Conservation (phyloP, 2,797 vertebrate species). For the Sebastes cheni region DNA sequence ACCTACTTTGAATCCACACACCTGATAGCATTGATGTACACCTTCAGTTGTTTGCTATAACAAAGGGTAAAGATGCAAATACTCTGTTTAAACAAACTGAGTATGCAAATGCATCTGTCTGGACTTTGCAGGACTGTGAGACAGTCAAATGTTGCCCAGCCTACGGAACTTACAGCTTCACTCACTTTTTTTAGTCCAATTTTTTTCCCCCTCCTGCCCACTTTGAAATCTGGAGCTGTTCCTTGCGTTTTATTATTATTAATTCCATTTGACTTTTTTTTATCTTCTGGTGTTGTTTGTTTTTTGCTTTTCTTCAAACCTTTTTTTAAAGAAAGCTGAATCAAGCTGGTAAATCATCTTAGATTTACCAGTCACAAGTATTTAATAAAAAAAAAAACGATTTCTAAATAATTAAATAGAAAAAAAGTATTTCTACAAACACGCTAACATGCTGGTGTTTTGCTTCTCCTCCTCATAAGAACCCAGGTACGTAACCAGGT, state of each 20-base stretch:
- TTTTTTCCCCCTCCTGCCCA: not conserved
- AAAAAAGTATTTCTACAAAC: not conserved
- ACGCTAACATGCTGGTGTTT: not conserved
- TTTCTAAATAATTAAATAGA: too few relatives aligned
- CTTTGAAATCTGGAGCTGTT: not conserved
- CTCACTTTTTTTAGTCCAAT: not conserved
- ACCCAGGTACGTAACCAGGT: not conserved
- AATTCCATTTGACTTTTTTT: not conserved
- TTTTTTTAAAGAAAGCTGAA: not conserved
- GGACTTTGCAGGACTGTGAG: not conserved
- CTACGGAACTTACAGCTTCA: not conserved
- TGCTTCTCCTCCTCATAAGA: not conserved
- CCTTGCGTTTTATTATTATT: not conserved
- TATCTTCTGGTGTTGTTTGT: not conserved
- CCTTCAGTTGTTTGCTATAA: not conserved
- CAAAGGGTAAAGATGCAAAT: not conserved
- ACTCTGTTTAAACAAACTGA: not conserved
- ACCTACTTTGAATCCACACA: not conserved
- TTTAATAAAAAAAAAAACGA: not conserved
- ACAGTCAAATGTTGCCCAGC: not conserved
- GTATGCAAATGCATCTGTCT: not conserved
- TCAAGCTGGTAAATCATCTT: not conserved
- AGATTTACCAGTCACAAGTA: not conserved
- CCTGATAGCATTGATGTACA: not conserved
- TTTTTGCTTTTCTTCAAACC: not conserved